Percentiles rank a stretch among this genome's conserved stretches.
Evolutionary conservation across 1,140 invertebrate species (phyloP).

Genomic region (Ostrea denselamellosa): DNA sequence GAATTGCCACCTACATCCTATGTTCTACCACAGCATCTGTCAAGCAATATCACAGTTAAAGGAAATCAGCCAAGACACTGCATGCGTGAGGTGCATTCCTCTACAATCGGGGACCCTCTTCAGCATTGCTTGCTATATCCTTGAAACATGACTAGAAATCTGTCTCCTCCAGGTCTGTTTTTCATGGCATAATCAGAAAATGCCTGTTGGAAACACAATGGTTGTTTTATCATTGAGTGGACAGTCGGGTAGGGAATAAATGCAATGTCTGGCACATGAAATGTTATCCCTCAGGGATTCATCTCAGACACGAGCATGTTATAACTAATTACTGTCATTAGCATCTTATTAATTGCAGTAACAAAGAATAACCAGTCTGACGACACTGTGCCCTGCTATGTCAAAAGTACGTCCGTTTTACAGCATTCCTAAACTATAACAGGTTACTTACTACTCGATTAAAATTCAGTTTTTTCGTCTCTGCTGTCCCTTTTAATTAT

Average conservation of each 20-base stretch:
- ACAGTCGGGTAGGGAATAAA: background rate
- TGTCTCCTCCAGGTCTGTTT: background rate
- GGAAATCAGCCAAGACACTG: constrained; percentile 2
- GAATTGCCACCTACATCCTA: constrained; percentile 29
- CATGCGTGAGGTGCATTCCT: constrained; percentile 33
- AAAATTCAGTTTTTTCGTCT: too few relatives aligned
- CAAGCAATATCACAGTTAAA: constrained; percentile 15
- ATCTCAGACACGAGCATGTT: background rate
- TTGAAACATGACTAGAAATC: background rate
- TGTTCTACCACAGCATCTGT: constrained; percentile 32
- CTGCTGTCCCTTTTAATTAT: too few relatives aligned
- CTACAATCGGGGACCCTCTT: background rate
- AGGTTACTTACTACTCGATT: too few relatives aligned
- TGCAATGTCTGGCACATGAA: constrained; percentile 9
- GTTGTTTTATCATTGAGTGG: constrained; percentile 14
- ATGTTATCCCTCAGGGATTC: background rate
- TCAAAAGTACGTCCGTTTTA: too few relatives aligned
- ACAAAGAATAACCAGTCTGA: background rate
- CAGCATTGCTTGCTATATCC: background rate
- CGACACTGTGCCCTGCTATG: background rate
- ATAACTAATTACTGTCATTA: background rate
- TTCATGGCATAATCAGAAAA: background rate
- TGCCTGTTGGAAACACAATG: constrained; percentile 11
- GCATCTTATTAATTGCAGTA: background rate
- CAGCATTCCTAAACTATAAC: too few relatives aligned